Percentiles rank a stretch among this genome's conserved stretches.
These are phyloP conservation scores for Caenorhabditis sp. DNA, from an alignment of 2,888 invertebrate species.

Conservation along the genomic window DNA sequence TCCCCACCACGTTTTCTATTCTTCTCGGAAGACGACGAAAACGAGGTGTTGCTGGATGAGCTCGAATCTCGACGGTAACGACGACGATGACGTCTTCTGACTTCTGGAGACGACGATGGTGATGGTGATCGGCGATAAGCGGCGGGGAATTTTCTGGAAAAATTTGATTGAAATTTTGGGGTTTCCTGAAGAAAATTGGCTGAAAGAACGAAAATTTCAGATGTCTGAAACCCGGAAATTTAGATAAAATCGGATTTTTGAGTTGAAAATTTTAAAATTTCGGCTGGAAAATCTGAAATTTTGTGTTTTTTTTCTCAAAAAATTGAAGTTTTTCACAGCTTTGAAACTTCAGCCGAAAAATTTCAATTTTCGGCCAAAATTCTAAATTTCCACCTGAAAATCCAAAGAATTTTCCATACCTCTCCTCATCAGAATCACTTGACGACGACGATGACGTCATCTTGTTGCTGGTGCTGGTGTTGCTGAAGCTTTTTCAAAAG, in stretches of 20 bases:
- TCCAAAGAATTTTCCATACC: neutral
- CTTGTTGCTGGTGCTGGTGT: neutral
- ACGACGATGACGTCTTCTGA: constrained; percentile 15
- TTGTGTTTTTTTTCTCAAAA: too few relatives aligned
- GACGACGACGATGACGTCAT: constrained; percentile 21
- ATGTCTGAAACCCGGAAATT: neutral
- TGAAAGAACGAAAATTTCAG: neutral
- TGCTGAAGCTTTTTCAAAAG: too few relatives aligned
- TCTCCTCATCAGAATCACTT: constrained; percentile 27
- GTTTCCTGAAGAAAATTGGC: neutral
- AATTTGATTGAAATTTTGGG: neutral
- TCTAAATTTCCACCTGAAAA: neutral
- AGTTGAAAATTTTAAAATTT: neutral
- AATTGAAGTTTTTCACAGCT: too few relatives aligned
- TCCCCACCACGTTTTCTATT: neutral
- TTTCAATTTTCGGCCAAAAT: neutral
- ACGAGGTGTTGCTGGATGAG: constrained; percentile 21
- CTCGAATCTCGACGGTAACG: neutral
- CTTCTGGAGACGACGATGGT: neutral
- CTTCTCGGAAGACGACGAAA: neutral
- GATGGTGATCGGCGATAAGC: constrained; percentile 28
- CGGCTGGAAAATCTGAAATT: neutral
- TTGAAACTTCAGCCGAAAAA: neutral
- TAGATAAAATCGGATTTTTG: neutral
- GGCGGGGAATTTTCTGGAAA: constrained; percentile 22